Evolutionary conservation across 1,140 invertebrate species (phyloP), one percentile per base, ranked within the genome.

Genomic region (Eriocheir sinensis): DNA sequence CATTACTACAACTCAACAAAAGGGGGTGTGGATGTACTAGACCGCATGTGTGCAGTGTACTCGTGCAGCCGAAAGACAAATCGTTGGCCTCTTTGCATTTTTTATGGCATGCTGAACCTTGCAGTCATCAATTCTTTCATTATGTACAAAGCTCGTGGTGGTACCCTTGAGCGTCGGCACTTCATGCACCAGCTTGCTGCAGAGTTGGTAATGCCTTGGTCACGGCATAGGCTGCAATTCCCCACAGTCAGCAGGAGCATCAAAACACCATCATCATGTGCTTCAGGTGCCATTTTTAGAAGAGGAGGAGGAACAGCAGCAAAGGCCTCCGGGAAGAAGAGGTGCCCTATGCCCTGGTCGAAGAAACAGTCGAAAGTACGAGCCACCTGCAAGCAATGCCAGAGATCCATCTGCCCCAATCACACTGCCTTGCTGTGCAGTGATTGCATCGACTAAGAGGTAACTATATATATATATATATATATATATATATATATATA

Each of bases 31-130:
- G 86, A 89, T 36, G 86, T 89, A 6, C 34, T 89, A 9, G 86
- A 89, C 40, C 86, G 36, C 3, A 89, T 89, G 38, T 89, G 86
- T 89, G 86, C 86, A 6, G 6, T 4, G 3, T 89, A 89, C 36
- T 38, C 32, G 8, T 12, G 9, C 32, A 89, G 40, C 86, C 30
- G 86, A 6, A 36, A 36, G 86, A 89, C 86, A 34, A 3, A 27
- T 9, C 8, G 86, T 8, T 89, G 40, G 86, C 86, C 9, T 6
- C 3, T 34, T 3, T 89, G 86, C 86, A 89, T 89, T 8, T 89
- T 89, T 40, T 89, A 34, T 89, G 86, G 86, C 86, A 34, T 89
- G 3, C 40, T 89, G 27, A 89, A 89, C 38, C 8, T 89, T 89
- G 86, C 86, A 89, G 40, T 34, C 3, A 27, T 89, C 3, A 89